Evolutionary conservation across 2,797 vertebrate genomes (phyloP).

Genomic region (Poecilia gillii): DNA sequence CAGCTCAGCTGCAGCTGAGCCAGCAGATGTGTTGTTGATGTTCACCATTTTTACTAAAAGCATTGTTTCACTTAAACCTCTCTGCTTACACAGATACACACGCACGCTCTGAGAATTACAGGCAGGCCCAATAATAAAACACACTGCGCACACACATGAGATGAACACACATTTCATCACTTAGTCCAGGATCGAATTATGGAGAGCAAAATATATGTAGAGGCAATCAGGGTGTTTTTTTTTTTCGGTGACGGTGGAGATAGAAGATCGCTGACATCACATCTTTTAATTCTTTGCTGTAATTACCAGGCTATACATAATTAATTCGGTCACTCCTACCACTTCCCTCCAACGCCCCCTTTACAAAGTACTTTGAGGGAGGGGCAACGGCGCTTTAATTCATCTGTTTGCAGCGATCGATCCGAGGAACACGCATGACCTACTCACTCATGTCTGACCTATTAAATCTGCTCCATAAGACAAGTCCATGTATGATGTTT

Average conservation of each 20-base stretch:
- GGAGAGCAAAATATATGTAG: slow-evolving; percentile 39
- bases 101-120: slow-evolving; percentile 30
- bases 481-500: too few relatives aligned
- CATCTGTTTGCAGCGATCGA: slow-evolving; percentile 62
- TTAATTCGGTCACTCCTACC: slow-evolving; percentile 74
- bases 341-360: slow-evolving; percentile 48
- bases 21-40: slow-evolving; percentile 76
- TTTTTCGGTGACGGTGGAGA: slow-evolving; percentile 47
- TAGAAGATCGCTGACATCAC: slow-evolving; percentile 75
- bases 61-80: slow-evolving; percentile 75
- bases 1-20: slow-evolving; percentile 69
- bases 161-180: slow-evolving; percentile 60
- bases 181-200: slow-evolving; percentile 55
- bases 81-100: slow-evolving; percentile 40
- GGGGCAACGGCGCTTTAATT: slow-evolving; percentile 68
- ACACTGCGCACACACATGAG: slow-evolving; percentile 35
- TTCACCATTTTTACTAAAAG: slow-evolving; percentile 82
- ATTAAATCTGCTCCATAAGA: not conserved
- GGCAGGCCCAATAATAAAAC: slow-evolving; percentile 32
- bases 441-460: slow-evolving; percentile 4
- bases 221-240: slow-evolving; percentile 27
- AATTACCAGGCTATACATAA: slow-evolving; percentile 84
- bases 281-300: slow-evolving; percentile 80
- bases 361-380: slow-evolving; percentile 75
- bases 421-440: slow-evolving; percentile 31